A percentile compares a stretch with the other conserved stretches of the same genome.
phyloP scores from a whole-genome alignment of 2,888 invertebrate species.

The Atherix ibis region DNA sequence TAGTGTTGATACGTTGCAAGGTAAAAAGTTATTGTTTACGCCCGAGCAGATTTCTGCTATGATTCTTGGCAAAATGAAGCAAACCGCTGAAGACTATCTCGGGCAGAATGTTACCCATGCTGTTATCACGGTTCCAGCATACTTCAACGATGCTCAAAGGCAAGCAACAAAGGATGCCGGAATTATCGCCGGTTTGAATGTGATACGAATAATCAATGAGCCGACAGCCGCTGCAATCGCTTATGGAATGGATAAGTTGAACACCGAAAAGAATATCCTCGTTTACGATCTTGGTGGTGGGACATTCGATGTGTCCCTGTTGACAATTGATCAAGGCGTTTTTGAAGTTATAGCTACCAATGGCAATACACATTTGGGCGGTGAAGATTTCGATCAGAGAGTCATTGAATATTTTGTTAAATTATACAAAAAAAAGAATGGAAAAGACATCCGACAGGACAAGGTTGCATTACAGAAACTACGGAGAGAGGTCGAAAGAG shows the following conservation, averaged over 20 bases:
- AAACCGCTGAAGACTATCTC: conserved; percentile 93
- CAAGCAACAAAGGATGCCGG: conserved; percentile 99
- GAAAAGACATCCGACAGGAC: conserved; percentile 90
- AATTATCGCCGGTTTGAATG: conserved; percentile 54
- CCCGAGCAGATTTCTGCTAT: conserved; percentile 99
- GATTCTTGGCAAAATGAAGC: conserved; percentile 96
- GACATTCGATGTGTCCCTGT: conserved; percentile 95
- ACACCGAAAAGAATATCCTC: conserved; percentile 94
- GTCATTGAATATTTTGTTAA: conserved; percentile 99
- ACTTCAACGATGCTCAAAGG: conserved; percentile 99
- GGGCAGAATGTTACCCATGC: conserved; percentile 82
- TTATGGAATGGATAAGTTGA: conserved; percentile 91
- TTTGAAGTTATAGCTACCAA: conserved; percentile 57
- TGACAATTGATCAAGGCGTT: conserved; percentile 97
- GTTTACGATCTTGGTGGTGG: conserved; percentile 99
- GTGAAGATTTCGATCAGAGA: conserved; percentile 97
- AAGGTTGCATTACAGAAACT: conserved; percentile 91
- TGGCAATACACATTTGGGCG: conserved; percentile 95
- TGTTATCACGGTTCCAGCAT: conserved; percentile 50
- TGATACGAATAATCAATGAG: conserved; percentile 84
- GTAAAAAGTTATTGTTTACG: conserved; percentile 81
- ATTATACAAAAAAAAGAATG: conserved; percentile 96
- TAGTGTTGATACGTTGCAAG: conserved; percentile 64
- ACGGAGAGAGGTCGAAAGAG: conserved; percentile 93
- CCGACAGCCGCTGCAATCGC: conserved; percentile 95